Evolutionary conservation across 1,140 invertebrate species (phyloP).

Genomic region (Drosophila lacertosa): DNA sequence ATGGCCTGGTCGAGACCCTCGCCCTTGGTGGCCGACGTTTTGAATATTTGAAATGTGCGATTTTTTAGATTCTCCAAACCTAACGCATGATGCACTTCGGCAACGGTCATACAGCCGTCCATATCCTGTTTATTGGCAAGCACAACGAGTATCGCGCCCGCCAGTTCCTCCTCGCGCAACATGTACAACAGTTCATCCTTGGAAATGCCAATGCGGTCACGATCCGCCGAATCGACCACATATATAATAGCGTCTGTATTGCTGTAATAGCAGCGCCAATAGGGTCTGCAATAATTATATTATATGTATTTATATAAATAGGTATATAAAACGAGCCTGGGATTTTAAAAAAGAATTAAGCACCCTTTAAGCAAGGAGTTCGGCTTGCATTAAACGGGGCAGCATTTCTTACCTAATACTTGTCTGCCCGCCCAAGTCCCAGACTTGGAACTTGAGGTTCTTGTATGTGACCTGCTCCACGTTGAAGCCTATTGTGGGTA

Average conservation of each 20-base stretch:
- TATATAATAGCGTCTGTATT: conserved; percentile 99
- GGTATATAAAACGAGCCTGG: background rate
- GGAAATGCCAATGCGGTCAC: conserved; percentile 99
- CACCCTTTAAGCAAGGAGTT: too few species aligned
- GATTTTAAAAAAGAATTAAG: background rate
- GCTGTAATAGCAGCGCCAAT: conserved; percentile 99
- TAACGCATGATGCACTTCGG: conserved; percentile 98
- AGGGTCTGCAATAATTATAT: conserved; percentile 89
- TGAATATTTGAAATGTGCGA: conserved; percentile 99
- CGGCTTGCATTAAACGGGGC: background rate
- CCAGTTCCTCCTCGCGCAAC: conserved; percentile 98
- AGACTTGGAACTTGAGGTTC: conserved; percentile 98
- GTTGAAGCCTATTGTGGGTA: conserved; percentile 98
- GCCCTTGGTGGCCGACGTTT: conserved; percentile 99
- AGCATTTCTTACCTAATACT: conserved; percentile 87
- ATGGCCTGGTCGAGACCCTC: conserved; percentile 99
- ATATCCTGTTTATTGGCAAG: conserved; percentile 99
- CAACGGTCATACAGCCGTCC: conserved; percentile 97
- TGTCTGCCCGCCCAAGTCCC: conserved; percentile 99
- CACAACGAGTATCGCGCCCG: conserved; percentile 97
- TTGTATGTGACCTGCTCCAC: conserved; percentile 98
- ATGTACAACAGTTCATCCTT: conserved; percentile 99
- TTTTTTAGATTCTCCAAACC: conserved; percentile 97
- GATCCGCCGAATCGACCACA: conserved; percentile 99
- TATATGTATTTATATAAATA: background rate